A percentile compares a stretch with the other conserved stretches of the same genome.
Evolutionary conservation across 2,113 vertebrate genomes (phyloP).

Genomic region (Bettongia penicillata): DNA sequence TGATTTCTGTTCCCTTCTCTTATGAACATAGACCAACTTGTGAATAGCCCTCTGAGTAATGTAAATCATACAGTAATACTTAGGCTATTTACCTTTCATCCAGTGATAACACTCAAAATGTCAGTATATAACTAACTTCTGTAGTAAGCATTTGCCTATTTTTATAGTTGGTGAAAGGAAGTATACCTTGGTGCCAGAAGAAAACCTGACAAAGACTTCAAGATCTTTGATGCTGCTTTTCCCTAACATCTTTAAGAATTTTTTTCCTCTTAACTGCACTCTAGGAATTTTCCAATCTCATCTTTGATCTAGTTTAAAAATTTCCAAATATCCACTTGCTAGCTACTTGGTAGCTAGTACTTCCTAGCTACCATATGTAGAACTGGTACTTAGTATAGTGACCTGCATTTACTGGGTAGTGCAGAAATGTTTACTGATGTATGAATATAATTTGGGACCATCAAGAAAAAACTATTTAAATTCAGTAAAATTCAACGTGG

Average conservation of each 20-base stretch:
- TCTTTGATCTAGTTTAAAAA: background rate
- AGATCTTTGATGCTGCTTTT: background rate
- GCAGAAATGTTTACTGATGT: background rate
- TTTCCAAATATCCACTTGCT: background rate
- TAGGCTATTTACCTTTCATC: background rate
- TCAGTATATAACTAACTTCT: background rate
- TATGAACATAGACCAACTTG: background rate
- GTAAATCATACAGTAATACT: background rate
- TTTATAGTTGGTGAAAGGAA: background rate
- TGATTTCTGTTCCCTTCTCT: background rate
- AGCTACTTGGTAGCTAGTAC: too few species aligned
- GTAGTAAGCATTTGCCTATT: background rate
- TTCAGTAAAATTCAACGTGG: too few species aligned
- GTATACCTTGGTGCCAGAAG: background rate
- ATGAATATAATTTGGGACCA: background rate
- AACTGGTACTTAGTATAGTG: background rate
- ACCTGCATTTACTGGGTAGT: background rate
- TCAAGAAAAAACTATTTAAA: background rate
- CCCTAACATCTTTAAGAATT: background rate
- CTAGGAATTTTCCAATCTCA: background rate
- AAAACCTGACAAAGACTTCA: background rate
- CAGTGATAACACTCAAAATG: background rate
- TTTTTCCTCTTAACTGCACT: background rate
- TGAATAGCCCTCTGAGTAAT: background rate
- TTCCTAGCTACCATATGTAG: background rate